Evolutionary conservation across 2,113 vertebrate species (phyloP), one percentile per base, ranked within the genome.

Genomic region (Zapus hudsonius): DNA sequence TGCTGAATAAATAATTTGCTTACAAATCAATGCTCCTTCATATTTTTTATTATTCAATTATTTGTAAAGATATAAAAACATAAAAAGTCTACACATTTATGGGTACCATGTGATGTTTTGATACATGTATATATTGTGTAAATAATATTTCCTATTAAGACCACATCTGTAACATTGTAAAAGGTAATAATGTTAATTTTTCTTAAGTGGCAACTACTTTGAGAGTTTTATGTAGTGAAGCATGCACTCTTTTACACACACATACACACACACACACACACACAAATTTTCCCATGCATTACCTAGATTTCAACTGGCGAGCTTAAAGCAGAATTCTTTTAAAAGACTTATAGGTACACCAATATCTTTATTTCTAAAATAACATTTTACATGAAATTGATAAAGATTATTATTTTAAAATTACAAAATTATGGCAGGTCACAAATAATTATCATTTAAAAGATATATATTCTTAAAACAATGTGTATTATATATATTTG

Each of bases 301-400:
- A 84, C 8, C 16, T 23, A 85, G 27, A 31, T 47, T 93, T 89
- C 31, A 44, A 22, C 27, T 67, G 20, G 25, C 4, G 87, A 63
- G 12, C 44, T 73, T 89, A 31, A 25, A 87, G 3, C 23, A 83
- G 31, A 90, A 83, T 70, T 40, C 84, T 33, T 29, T 89, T 57
- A 83, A 76, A 93, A 80, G 40, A 76, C 29, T 67, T 76, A 81
- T 16, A 11, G 44, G 11, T 36, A 66, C 29, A 66, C 42, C 2
- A 84, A 25, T 72, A 78, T 67, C 40, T 84, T 90, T 36, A 91
- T 25, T 84, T 89, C 73, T 87, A 78, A 96, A 90, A 74, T 74
- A 55, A 11, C 10, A 3, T 67, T 75, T 82, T 44, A 12, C 33
- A 6, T 80, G 79, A 15, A 88, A 93, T 31, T 88, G 17, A 63